A percentile compares a stretch with the other conserved stretches of the same genome.
Evolutionary conservation across 2,888 invertebrate species (phyloP).

Genomic region (Dusona sp.): DNA sequence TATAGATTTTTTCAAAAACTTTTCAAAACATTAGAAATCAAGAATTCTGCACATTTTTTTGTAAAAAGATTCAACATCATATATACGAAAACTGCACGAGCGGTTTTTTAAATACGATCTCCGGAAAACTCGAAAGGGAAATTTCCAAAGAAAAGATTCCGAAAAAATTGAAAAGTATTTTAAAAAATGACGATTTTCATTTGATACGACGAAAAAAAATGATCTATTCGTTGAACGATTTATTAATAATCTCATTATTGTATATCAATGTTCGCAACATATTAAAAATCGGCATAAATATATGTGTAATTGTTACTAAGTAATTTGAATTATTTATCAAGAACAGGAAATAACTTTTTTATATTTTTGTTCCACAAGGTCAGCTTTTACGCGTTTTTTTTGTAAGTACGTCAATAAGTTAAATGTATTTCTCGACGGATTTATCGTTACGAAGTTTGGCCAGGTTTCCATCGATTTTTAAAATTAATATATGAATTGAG

Average conservation of each 20-base stretch:
- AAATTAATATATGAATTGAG: neutral
- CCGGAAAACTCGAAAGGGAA: neutral
- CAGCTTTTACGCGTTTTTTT: neutral
- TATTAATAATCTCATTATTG: neutral
- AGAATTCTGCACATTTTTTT: no score
- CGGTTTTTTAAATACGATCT: no score
- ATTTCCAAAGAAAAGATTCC: neutral
- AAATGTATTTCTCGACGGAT: neutral
- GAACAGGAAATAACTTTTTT: neutral
- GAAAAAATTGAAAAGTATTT: neutral
- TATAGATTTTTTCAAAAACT: no score
- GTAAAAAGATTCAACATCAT: neutral
- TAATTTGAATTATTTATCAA: neutral
- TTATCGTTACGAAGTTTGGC: neutral
- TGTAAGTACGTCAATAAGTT: slow-evolving; percentile 3
- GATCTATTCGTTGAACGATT: neutral
- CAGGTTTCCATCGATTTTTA: neutral
- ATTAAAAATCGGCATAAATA: neutral
- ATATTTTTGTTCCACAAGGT: neutral
- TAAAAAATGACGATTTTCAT: no score
- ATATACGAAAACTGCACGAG: neutral
- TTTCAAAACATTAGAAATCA: no score
- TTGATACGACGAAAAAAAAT: neutral
- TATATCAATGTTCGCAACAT: neutral
- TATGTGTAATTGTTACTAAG: neutral